Conservation (phyloP, 2,113 vertebrate genomes). For the Fregata magnificens region DNA sequence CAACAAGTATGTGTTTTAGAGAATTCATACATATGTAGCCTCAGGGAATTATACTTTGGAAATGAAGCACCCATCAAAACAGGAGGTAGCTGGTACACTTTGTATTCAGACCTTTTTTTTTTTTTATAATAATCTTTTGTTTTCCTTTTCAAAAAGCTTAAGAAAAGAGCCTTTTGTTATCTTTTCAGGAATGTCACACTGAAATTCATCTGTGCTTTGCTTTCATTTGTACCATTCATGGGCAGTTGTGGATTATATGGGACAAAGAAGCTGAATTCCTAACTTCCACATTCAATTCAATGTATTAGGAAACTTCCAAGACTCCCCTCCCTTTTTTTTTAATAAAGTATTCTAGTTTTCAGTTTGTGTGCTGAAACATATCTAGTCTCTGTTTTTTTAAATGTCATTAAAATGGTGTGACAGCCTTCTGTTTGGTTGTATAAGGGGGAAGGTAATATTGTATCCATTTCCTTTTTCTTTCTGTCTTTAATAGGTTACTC, state of each 20-base stretch:
- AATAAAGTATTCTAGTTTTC: background rate
- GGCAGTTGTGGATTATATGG: background rate
- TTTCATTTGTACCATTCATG: background rate
- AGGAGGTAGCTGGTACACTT: conserved; percentile 24
- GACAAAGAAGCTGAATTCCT: background rate
- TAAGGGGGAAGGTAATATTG: background rate
- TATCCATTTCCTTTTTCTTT: background rate
- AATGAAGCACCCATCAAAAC: conserved; percentile 36
- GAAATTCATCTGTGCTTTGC: conserved; percentile 22
- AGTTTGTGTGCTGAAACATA: background rate
- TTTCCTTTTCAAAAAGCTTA: background rate
- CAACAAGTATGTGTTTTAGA: conserved; percentile 4
- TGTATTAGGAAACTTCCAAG: background rate
- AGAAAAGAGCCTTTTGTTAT: conserved; percentile 50
- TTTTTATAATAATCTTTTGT: background rate
- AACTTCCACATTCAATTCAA: background rate
- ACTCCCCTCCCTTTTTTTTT: background rate
- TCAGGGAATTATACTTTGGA: conserved; percentile 24
- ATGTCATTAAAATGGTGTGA: background rate
- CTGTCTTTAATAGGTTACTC: background rate
- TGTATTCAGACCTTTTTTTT: background rate
- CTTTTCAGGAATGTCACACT: conserved; percentile 31
- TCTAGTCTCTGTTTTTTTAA: background rate
- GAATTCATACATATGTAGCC: background rate
- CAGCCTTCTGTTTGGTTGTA: background rate